These are phyloP conservation scores for Thripadectes ignobilis DNA, from an alignment of 2,797 vertebrate species.

Conservation along the genomic window DNA sequence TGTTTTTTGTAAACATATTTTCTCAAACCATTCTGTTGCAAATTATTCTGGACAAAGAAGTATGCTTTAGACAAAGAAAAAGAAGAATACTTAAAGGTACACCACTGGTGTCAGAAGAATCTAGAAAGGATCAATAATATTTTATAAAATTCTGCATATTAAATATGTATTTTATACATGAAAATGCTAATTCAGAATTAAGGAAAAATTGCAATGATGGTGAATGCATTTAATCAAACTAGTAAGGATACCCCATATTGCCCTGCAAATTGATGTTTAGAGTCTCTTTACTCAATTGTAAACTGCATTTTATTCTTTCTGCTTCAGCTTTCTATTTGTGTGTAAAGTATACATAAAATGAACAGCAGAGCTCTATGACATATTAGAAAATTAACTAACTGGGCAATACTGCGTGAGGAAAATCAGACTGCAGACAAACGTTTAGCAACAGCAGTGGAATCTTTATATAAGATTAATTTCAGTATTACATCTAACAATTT, in stretches of 20 bases:
- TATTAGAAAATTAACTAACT: neutral
- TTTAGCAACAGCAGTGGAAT: neutral
- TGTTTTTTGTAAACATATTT: constrained; percentile 27
- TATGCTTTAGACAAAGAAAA: neutral
- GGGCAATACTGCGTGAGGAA: neutral
- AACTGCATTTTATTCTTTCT: neutral
- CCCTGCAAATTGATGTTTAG: neutral
- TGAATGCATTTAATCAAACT: neutral
- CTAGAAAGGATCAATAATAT: neutral
- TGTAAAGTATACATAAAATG: neutral
- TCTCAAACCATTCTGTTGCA: constrained; percentile 1
- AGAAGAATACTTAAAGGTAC: neutral
- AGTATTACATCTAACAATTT: neutral
- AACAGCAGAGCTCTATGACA: neutral
- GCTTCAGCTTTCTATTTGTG: neutral
- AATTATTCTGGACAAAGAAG: neutral
- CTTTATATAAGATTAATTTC: neutral
- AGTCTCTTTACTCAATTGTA: neutral
- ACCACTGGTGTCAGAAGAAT: neutral
- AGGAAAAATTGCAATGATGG: neutral
- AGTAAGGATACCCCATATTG: neutral
- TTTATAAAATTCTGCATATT: neutral
- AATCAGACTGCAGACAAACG: neutral
- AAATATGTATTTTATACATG: neutral
- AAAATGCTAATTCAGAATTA: neutral